Base-by-base conservation (phyloP, 64 coral and sea anemone genomes). In the Actinia tenebrosa region DNA sequence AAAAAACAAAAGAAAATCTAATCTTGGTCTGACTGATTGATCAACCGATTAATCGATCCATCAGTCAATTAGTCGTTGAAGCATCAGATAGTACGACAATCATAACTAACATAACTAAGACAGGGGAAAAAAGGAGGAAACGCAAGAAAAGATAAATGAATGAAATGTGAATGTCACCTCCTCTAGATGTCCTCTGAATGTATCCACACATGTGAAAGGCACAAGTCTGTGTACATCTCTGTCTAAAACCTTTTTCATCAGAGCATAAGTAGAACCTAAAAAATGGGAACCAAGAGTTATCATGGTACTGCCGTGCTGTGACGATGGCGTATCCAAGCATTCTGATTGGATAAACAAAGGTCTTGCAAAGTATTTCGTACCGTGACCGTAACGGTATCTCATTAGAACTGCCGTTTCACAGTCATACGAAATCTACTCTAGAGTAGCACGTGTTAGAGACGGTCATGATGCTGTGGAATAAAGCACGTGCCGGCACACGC, bases 131-230 rank as follows among this genome's bases (percentile, higher is more conserved):
- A 66, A 1, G 3, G n/a, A 66, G 22, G 19, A 23, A 66, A 66
- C n/a, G 10, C 8, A 66, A 66, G 0, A 66, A 66, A 66, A 5
- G 22, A 66, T 23, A 66, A 66, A 66, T 66, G 63, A 23, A n/a
- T 0, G 56, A 58, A 58, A 58, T 0, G 13, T 58, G 13, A 58
- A 58, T 16, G 3, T 56, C 46, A 93, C 94, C 94, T 97, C 91
- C 72, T 97, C 94, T 26, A 97, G 77, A 84, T 97, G 94, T 19
- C 94, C 94, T 45, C 94, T 86, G 62, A 80, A 97, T 13, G 92
- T 93, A 78, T 97, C 94, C 19, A 93, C 91, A 80, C 88, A 93
- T 0, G 91, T 97, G 45, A 97, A 86, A 78, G 94, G 94, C 37
- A 97, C 72, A 17, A 97, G 52, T 16, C 85, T 79, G 14, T 87